These are phyloP conservation scores for Melanargia galathea DNA, from an alignment of 2,888 invertebrate genomes.

Conservation along the genomic window DNA sequence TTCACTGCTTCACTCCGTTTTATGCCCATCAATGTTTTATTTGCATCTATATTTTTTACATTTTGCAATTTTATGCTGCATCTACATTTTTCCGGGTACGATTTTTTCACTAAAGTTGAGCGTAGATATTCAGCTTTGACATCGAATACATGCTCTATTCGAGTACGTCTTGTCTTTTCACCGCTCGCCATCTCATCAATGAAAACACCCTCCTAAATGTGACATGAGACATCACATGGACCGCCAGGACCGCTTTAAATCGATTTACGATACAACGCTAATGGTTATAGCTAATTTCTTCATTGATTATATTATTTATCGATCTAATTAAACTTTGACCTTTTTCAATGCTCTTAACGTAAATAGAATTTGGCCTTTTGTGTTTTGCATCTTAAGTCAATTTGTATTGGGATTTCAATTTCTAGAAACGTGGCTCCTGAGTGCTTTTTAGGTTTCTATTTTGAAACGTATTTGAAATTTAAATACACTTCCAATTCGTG, in stretches of 20 bases:
- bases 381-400: background rate
- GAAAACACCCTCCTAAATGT: background rate
- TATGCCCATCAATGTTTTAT: too few relatives aligned
- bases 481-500: too few relatives aligned
- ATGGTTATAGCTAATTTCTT: constrained; percentile 3
- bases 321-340: constrained; percentile 1
- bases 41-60: too few relatives aligned
- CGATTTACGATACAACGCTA: constrained; percentile 6
- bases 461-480: background rate
- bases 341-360: background rate
- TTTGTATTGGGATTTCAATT: background rate
- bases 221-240: constrained; percentile 4
- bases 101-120: too few relatives aligned
- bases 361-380: background rate
- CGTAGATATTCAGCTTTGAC: background rate
- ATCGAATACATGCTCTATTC: background rate
- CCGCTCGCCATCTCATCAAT: background rate
- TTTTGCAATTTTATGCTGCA: too few relatives aligned
- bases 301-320: background rate
- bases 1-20: too few relatives aligned
- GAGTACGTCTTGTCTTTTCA: background rate
- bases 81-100: too few relatives aligned
- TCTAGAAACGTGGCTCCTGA: background rate
- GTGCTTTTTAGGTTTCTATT: background rate
- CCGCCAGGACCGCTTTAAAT: constrained; percentile 3